Conservation (phyloP, 2,113 vertebrate genomes). For the Zosterops pallidus region DNA sequence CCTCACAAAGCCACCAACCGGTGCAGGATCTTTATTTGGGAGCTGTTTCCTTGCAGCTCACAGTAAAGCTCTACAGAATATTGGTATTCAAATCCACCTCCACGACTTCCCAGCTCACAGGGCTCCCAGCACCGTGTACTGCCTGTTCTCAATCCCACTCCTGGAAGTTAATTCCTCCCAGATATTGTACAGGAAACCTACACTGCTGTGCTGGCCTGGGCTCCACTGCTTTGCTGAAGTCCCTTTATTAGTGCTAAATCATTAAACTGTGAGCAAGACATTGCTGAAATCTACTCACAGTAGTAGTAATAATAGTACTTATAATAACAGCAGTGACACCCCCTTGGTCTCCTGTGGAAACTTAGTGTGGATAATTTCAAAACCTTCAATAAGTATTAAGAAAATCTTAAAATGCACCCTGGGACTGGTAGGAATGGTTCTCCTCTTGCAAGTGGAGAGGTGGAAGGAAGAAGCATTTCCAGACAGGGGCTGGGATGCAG, state of each 20-base stretch:
- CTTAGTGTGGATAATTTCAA: neutral
- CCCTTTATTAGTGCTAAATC: slow-evolving; percentile 1
- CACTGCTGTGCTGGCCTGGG: neutral
- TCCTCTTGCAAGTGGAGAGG: neutral
- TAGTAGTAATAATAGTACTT: neutral
- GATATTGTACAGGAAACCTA: neutral
- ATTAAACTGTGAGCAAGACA: neutral
- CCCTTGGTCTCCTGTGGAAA: neutral
- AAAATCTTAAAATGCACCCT: neutral
- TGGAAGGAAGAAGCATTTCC: neutral
- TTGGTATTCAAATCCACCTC: neutral
- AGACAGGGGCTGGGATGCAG: neutral
- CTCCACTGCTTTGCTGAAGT: neutral
- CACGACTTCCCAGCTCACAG: neutral
- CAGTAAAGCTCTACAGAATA: neutral
- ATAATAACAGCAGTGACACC: neutral
- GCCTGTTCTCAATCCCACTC: neutral
- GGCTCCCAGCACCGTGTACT: neutral
- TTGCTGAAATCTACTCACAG: neutral
- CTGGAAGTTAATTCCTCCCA: neutral
- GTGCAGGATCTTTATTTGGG: neutral
- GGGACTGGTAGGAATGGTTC: neutral
- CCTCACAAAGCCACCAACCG: neutral
- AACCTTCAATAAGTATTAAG: neutral
- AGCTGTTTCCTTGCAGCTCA: neutral